Percentiles rank a stretch among this genome's conserved stretches.
Conservation (phyloP, 2,113 vertebrate species). For the Prietella phreatophila region DNA sequence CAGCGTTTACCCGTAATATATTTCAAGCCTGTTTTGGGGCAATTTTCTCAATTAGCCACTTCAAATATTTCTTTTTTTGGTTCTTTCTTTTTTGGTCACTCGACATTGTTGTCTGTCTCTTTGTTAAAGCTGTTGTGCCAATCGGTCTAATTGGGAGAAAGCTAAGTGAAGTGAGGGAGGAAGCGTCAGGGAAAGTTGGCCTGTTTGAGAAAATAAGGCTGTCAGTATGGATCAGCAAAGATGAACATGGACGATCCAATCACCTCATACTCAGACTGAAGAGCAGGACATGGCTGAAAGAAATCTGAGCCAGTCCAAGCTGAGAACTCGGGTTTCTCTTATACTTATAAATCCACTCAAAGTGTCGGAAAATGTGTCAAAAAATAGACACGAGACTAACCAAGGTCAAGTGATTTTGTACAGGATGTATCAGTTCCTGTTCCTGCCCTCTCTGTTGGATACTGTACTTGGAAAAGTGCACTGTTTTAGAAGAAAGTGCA, state of each 20-base stretch:
- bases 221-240: slow-evolving; percentile 57
- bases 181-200: slow-evolving; percentile 48
- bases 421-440: slow-evolving; percentile 28
- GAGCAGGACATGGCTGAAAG: slow-evolving; percentile 16
- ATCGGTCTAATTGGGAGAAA: slow-evolving; percentile 62
- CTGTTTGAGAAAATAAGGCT: slow-evolving; percentile 63
- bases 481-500: neutral
- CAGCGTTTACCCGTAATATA: slow-evolving; percentile 58
- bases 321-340: slow-evolving; percentile 34
- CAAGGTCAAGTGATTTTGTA: slow-evolving; percentile 44
- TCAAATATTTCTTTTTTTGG: slow-evolving; percentile 29
- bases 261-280: slow-evolving; percentile 25
- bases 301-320: slow-evolving; percentile 21
- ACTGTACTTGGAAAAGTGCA: neutral
- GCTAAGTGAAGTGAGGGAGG: slow-evolving; percentile 50
- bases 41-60: slow-evolving; percentile 62
- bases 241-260: slow-evolving; percentile 45
- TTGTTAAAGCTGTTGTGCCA: slow-evolving; percentile 64
- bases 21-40: slow-evolving; percentile 63
- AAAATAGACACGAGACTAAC: slow-evolving; percentile 26
- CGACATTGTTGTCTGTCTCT: slow-evolving; percentile 57
- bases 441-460: slow-evolving; percentile 15
- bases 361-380: slow-evolving; percentile 27
- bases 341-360: slow-evolving; percentile 32
- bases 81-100: slow-evolving; percentile 59